Percentiles rank a stretch among this genome's conserved stretches.
Conservation (phyloP, 2,113 vertebrate species). For the Meles meles region DNA sequence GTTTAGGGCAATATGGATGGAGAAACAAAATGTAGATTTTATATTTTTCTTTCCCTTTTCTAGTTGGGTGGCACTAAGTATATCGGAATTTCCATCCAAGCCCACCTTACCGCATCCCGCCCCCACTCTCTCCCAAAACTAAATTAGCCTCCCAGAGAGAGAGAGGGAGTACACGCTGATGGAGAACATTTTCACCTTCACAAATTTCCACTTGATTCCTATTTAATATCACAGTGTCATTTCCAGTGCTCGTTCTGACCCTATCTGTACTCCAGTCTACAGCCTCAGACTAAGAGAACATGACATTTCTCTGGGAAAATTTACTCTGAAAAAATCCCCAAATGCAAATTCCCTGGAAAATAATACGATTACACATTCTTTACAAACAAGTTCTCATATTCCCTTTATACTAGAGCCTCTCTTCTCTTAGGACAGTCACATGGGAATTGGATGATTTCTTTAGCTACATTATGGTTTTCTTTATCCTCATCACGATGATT, state of each 20-base stretch:
- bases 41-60: not conserved
- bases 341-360: constrained; percentile 54
- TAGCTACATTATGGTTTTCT: not conserved
- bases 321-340: constrained; percentile 30
- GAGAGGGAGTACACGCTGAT: not conserved
- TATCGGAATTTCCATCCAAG: not conserved
- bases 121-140: not conserved
- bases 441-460: not conserved
- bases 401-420: not conserved
- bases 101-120: not conserved
- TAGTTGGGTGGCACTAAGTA: not conserved
- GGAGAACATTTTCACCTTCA: not conserved
- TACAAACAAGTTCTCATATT: constrained; percentile 16
- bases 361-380: not conserved
- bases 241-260: not conserved
- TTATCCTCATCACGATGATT: not conserved
- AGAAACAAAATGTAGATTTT: not conserved
- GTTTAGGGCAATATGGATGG: not conserved
- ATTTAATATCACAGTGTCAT: not conserved
- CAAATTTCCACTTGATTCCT: not conserved
- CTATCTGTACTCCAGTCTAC: not conserved
- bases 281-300: not conserved
- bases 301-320: constrained; percentile 26
- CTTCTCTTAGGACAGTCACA: not conserved
- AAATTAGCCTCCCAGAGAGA: not conserved